A percentile compares a stretch with the other conserved stretches of the same genome.
phyloP scores from a whole-genome alignment of 2,113 vertebrate genomes.

The Pachyramphus minor region DNA sequence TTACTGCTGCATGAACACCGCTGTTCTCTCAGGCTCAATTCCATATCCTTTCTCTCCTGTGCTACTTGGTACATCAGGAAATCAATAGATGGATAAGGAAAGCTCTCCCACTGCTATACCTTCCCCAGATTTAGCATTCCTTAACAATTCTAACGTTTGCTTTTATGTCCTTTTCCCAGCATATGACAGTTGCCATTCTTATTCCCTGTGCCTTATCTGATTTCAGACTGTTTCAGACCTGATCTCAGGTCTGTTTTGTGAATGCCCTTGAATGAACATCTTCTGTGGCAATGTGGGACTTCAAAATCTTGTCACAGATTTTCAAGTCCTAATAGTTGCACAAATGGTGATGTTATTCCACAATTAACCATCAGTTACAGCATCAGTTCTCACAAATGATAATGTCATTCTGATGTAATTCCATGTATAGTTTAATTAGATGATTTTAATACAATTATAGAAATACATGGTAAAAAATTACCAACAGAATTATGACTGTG shows the following conservation, averaged over 20 bases:
- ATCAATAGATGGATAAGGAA: constrained; percentile 7
- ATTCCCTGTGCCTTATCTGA: background rate
- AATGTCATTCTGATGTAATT: background rate
- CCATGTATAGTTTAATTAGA: background rate
- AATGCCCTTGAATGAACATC: background rate
- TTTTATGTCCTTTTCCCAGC: background rate
- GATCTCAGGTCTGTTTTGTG: background rate
- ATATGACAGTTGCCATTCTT: background rate
- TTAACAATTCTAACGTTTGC: background rate
- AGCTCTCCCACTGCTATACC: background rate
- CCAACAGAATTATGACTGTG: background rate
- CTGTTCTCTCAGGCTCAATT: background rate
- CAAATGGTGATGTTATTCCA: background rate
- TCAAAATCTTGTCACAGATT: background rate
- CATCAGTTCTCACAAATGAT: background rate
- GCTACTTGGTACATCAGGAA: background rate
- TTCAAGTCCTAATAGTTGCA: background rate
- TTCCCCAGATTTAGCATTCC: background rate
- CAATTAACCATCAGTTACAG: background rate
- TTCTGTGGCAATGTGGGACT: background rate
- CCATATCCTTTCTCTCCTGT: background rate
- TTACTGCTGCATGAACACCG: constrained; percentile 14
- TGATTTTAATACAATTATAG: background rate
- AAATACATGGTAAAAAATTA: background rate
- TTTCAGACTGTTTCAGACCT: background rate